Base-by-base conservation (phyloP, 2,797 vertebrate genomes). In the Anisognathus igniventris region DNA sequence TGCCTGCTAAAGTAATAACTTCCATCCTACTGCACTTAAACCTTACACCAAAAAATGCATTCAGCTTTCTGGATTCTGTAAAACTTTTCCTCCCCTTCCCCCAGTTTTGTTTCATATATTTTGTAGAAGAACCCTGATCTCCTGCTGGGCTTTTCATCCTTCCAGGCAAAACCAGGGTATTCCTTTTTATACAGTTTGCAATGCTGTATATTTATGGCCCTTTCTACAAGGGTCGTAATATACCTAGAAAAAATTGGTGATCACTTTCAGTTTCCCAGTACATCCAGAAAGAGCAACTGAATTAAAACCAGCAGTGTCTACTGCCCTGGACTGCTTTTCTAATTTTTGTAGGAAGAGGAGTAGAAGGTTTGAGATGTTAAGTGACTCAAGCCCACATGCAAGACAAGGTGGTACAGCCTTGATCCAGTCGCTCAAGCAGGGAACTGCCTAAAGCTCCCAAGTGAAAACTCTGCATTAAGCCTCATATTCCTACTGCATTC, bases 1-100 rank as follows among this genome's bases (percentile, higher is more conserved):
- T 54, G 62, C 39, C 88, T 89, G 84, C 54, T 91, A 76, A 95
- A 92, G 76, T 70, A 66, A 88, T 86, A 93, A 75, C 28, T 89
- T 83, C 33, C 54, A 89, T 77, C 30, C 79, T 90, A 81, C 51
- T 67, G 48, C 12, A 23, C 44, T 90, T 92, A 81, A 88, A 90
- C 76, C 20, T 70, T 67, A 66, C 5, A 73, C 30, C 3, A 60
- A 51, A 25, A 83, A 67, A 60, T 50, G 21, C 27, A 79, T 78
- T 79, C 44, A 61, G 47, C 58, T 91, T 93, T 86, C 62, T 74
- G n/a, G 48, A 91, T 76, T 93, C 62, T 39, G 35, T 23, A 56
- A 16, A 60, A 3, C 7, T 44, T 88, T 84, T 85, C n/a, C 15
- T 64, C 35, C 39, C 17, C 5, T 62, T 51, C 15, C 13, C 17